Evolutionary conservation across 2,888 invertebrate species (phyloP).

Genomic region (Phasia obesa): DNA sequence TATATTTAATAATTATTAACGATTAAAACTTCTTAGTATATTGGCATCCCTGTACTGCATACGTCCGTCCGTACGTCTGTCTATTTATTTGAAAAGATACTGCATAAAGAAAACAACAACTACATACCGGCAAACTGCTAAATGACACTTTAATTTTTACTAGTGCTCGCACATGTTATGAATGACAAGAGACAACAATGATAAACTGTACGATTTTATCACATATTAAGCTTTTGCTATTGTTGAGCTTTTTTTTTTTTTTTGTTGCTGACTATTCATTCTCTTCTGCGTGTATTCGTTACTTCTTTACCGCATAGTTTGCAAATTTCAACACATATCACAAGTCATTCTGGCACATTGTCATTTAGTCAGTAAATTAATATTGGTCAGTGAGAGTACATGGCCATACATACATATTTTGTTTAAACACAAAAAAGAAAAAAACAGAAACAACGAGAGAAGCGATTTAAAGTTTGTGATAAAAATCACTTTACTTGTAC

Average conservation of each 20-base stretch:
- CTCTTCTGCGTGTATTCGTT: slow-evolving; percentile 10
- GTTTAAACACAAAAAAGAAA: neutral
- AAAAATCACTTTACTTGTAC: slow-evolving; percentile 64
- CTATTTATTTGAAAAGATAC: slow-evolving; percentile 6
- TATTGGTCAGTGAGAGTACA: slow-evolving; percentile 47
- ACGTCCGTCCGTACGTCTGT: slow-evolving; percentile 25
- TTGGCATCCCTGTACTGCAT: neutral
- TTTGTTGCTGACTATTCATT: too few species aligned
- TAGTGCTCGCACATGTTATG: slow-evolving; percentile 68
- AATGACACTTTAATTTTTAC: slow-evolving; percentile 64
- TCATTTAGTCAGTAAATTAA: slow-evolving; percentile 58
- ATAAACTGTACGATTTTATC: slow-evolving; percentile 68
- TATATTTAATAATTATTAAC: slow-evolving; percentile 34
- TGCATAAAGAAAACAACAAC: slow-evolving; percentile 34
- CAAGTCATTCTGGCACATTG: slow-evolving; percentile 34
- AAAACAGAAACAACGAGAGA: slow-evolving; percentile 11
- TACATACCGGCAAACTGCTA: slow-evolving; percentile 52
- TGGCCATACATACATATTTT: neutral
- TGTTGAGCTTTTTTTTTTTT: slow-evolving; percentile 31
- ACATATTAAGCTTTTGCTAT: slow-evolving; percentile 63
- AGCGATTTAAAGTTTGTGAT: slow-evolving; percentile 57
- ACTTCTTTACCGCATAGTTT: slow-evolving; percentile 1
- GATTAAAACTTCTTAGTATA: slow-evolving; percentile 28
- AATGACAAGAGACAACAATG: slow-evolving; percentile 67
- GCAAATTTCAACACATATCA: slow-evolving; percentile 50